Conservation (phyloP, 2,797 vertebrate genomes). For the Aplochiton taeniatus region DNA sequence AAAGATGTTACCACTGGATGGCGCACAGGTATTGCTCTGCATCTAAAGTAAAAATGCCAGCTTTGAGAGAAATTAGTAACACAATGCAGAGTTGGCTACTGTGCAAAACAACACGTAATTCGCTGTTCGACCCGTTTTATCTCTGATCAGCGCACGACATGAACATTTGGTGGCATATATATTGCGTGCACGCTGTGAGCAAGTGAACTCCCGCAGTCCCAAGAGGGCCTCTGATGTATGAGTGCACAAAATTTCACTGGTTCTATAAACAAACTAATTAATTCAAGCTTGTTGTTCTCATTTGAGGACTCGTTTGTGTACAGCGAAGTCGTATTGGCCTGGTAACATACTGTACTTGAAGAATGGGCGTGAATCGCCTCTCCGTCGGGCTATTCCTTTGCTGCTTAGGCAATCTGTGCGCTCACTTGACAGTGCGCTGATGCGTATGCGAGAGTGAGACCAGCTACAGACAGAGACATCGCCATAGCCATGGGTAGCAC, state of each 20-base stretch:
- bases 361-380: constrained; percentile 82
- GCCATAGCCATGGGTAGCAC: constrained; percentile 79
- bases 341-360: constrained; percentile 50
- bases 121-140: constrained; percentile 32
- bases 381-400: constrained; percentile 77
- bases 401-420: constrained; percentile 72
- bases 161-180: constrained; percentile 52
- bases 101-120: constrained; percentile 42
- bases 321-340: constrained; percentile 40
- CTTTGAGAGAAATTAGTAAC: constrained; percentile 59
- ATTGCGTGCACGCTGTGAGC: constrained; percentile 45
- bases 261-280: constrained; percentile 65
- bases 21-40: constrained; percentile 71
- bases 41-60: constrained; percentile 16
- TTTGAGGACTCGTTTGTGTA: constrained; percentile 40
- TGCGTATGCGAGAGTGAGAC: constrained; percentile 68
- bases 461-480: constrained; percentile 31
- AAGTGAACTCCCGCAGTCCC: constrained; percentile 46
- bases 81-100: constrained; percentile 47
- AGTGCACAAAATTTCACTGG: constrained; percentile 44
- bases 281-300: constrained; percentile 54
- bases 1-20: constrained; percentile 68
- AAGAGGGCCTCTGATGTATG: constrained; percentile 31
- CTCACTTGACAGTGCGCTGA: constrained; percentile 77
- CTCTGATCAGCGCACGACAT: constrained; percentile 43